These are phyloP conservation scores for Patella depressa DNA, from an alignment of 2,888 invertebrate species.

Conservation along the genomic window DNA sequence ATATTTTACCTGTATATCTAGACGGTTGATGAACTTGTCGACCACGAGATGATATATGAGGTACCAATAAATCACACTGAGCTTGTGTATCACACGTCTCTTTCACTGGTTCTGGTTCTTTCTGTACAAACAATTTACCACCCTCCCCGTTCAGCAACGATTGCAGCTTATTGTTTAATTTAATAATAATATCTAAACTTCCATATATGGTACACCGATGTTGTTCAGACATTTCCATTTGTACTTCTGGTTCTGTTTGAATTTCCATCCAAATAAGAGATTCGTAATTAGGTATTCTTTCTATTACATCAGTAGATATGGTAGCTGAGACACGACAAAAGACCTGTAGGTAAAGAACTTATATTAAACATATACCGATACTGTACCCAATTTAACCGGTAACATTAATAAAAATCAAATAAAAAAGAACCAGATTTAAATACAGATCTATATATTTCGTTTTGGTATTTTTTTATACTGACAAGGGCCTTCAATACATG, in stretches of 20 bases:
- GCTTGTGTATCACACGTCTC: not conserved
- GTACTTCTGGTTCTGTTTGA: slow-evolving; percentile 16
- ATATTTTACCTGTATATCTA: slow-evolving; percentile 7
- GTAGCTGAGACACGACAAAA: slow-evolving; percentile 48
- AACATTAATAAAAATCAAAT: too few relatives aligned
- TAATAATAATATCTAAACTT: slow-evolving; percentile 10
- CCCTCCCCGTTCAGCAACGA: slow-evolving; percentile 4
- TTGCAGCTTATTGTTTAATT: slow-evolving; percentile 18
- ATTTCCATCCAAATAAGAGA: slow-evolving; percentile 37
- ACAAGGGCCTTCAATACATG: too few relatives aligned
- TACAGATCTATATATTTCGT: too few relatives aligned
- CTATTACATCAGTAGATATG: slow-evolving; percentile 39
- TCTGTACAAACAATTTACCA: not conserved
- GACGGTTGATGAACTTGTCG: slow-evolving; percentile 27
- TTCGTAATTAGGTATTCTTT: slow-evolving; percentile 42
- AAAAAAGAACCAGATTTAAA: too few relatives aligned
- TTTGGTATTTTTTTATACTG: too few relatives aligned
- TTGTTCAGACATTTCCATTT: slow-evolving; percentile 11
- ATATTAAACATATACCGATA: too few relatives aligned
- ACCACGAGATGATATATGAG: slow-evolving; percentile 37
- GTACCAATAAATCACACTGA: slow-evolving; percentile 34
- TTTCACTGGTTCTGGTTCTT: not conserved
- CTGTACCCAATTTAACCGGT: too few relatives aligned
- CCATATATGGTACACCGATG: slow-evolving; percentile 17
- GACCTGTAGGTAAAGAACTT: slow-evolving; percentile 38